Base-by-base conservation (phyloP, 1,140 invertebrate species). In the Ctenoplectra terminalis region DNA sequence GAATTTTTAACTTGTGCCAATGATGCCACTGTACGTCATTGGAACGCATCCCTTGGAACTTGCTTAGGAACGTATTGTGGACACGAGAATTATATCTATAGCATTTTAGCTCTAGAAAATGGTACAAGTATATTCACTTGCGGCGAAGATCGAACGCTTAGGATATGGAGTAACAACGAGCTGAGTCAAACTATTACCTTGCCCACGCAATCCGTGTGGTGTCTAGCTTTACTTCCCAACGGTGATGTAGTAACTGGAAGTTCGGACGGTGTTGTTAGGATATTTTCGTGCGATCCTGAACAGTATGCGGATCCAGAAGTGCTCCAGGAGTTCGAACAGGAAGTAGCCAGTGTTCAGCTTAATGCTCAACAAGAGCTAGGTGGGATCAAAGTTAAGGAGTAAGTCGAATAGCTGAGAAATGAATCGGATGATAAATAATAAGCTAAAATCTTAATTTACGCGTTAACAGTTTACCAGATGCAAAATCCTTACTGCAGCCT, bases 141-240 rank as follows among this genome's bases (percentile, higher is more conserved):
- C 79, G 96, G 98, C 46, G 99, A 99, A 93, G 98, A 99, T 92
- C 95, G 97, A 66, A 96, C 96, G n/a, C 93, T 99, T 2, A 95
- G 97, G 58, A 94, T 99, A 86, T 99, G 98, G 98, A 92, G 95
- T 74, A 94, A 95, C 46, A 95, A 95, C 0, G 93, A 95, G 69
- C 95, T 96, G 87, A 90, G 94, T 40, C 95, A 98, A 88, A 96
- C 96, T 0, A 96, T 99, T 40, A 90, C 94, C 23, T 94, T 99
- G 70, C 98, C 99, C 0, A 96, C 97, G 2, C 96, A 97, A 71
- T 98, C 98, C 31, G 96, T 99, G 11, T 99, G 99, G 99, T 95
- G 96, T 64, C 96, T 99, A 0, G 95, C 96, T 72, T 95, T 96
- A 77, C 91, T 99, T 26, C 88, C 94, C 6, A 99, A 99, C 94